Evolutionary conservation across 2,113 vertebrate species (phyloP).

Genomic region (Nycticryphes semicollaris): DNA sequence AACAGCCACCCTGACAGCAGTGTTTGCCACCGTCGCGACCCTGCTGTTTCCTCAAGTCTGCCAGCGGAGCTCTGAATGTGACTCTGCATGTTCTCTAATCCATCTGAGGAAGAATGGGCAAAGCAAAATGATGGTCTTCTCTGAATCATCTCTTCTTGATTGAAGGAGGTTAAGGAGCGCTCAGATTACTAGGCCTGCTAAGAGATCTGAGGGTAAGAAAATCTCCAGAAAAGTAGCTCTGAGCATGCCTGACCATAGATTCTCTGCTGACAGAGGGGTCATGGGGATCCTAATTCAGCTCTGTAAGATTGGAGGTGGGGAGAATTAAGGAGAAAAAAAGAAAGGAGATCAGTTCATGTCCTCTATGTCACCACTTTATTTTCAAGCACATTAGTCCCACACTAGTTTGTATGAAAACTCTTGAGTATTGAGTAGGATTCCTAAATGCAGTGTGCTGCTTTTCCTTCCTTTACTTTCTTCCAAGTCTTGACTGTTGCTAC

Average conservation of each 20-base stretch:
- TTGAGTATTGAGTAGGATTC: neutral
- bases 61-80: neutral
- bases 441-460: neutral
- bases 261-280: neutral
- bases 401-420: fast-evolving
- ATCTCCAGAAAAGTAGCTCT: neutral
- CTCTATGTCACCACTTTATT: neutral
- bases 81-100: neutral
- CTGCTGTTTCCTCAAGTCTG: neutral
- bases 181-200: neutral
- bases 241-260: neutral
- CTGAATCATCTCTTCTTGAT: neutral
- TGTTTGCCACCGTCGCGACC: neutral
- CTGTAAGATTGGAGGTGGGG: neutral
- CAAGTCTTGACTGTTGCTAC: neutral
- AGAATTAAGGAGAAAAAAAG: neutral
- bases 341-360: neutral
- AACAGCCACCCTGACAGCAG: neutral
- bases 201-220: neutral
- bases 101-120: neutral
- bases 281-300: fast-evolving
- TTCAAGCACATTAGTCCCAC: neutral
- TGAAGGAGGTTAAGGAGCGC: neutral
- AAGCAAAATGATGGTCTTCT: neutral
- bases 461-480: neutral